These are phyloP conservation scores for Chaetodon trifascialis DNA, from an alignment of 2,113 vertebrate genomes.

Conservation along the genomic window DNA sequence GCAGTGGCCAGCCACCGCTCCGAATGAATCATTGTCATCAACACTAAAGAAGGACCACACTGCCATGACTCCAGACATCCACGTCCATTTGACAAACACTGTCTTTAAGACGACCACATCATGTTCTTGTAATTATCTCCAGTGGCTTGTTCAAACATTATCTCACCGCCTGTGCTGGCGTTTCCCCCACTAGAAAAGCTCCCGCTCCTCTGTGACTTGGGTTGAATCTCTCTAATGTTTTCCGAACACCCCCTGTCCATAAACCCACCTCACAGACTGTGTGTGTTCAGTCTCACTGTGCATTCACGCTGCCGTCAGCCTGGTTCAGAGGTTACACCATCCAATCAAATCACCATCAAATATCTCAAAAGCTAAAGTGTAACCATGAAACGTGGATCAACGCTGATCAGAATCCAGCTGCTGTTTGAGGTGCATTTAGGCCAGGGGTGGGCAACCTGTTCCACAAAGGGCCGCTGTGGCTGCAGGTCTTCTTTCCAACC, in stretches of 20 bases:
- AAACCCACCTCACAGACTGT: background rate
- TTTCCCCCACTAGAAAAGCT: background rate
- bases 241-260: slow-evolving; percentile 9
- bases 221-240: background rate
- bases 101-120: slow-evolving; percentile 26
- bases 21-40: slow-evolving; percentile 31
- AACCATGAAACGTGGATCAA: background rate
- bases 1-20: background rate
- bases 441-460: no score
- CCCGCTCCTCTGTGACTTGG: background rate
- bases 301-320: slow-evolving; percentile 14
- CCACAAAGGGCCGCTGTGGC: no score
- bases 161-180: slow-evolving; percentile 42
- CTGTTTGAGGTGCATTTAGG: background rate
- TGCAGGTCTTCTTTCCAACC: no score
- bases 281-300: slow-evolving; percentile 1
- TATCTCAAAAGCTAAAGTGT: background rate
- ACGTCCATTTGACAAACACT: slow-evolving; percentile 40
- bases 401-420: background rate
- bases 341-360: no score
- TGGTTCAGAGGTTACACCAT: background rate
- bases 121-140: slow-evolving; percentile 55
- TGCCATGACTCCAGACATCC: slow-evolving; percentile 64
- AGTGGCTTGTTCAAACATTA: slow-evolving; percentile 64
- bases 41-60: slow-evolving; percentile 58